These are phyloP conservation scores for Yponomeuta malinellus DNA, from an alignment of 2,888 invertebrate genomes.

Conservation along the genomic window DNA sequence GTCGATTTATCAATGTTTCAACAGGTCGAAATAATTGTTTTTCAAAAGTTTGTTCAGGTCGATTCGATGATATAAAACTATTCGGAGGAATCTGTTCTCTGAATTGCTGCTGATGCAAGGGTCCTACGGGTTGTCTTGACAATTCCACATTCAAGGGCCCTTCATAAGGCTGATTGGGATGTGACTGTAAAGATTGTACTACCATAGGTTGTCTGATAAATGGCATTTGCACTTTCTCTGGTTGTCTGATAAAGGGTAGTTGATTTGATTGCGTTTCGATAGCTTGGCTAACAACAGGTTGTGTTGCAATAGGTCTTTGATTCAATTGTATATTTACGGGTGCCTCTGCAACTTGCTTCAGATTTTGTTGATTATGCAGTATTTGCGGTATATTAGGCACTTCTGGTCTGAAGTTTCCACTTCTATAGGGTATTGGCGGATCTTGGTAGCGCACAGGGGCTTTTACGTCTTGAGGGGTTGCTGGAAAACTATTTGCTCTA, in stretches of 20 bases:
- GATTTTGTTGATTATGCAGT: not conserved
- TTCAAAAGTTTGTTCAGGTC: not conserved
- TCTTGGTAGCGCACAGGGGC: not conserved
- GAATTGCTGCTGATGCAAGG: not conserved
- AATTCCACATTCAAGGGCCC: not conserved
- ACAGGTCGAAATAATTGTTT: not conserved
- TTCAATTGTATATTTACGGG: not conserved
- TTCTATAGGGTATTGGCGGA: not conserved
- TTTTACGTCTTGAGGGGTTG: not conserved
- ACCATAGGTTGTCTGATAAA: not conserved
- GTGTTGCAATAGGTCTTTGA: not conserved
- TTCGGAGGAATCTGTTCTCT: no score
- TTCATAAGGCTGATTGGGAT: not conserved
- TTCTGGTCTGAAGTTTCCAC: not conserved
- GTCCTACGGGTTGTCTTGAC: not conserved
- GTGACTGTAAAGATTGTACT: not conserved
- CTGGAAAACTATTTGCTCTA: not conserved
- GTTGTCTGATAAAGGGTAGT: not conserved
- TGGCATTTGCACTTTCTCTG: not conserved
- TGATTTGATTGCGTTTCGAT: not conserved
- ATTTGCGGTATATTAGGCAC: not conserved
- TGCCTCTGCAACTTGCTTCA: not conserved
- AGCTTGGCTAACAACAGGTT: not conserved
- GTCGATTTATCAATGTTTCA: not conserved
- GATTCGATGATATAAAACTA: no score